Conservation (phyloP, 2,797 vertebrate genomes). For the Fistularia commersonii region DNA sequence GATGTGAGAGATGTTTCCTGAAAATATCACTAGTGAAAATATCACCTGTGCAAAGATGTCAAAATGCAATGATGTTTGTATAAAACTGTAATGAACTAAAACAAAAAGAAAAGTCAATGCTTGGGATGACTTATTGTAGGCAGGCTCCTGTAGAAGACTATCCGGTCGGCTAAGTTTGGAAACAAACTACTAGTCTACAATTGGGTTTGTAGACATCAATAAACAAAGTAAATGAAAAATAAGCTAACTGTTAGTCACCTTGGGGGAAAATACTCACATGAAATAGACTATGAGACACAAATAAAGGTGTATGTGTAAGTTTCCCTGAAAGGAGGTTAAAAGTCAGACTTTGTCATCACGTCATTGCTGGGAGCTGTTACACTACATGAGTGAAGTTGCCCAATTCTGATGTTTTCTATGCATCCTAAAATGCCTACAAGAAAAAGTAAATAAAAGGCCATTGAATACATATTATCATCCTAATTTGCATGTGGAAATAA, state of each 20-base stretch:
- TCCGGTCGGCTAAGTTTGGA: slow-evolving; percentile 2
- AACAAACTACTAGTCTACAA: neutral
- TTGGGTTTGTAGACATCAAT: too few species aligned
- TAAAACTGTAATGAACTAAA: too few species aligned
- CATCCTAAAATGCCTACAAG: too few species aligned
- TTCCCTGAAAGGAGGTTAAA: slow-evolving; percentile 17
- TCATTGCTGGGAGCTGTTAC: too few species aligned
- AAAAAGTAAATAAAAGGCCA: too few species aligned
- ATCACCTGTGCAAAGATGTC: neutral
- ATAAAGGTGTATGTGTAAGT: slow-evolving; percentile 49
- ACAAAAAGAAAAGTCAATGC: neutral
- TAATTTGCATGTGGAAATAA: too few species aligned
- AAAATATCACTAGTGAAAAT: neutral
- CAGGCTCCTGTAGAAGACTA: too few species aligned
- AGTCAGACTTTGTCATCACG: neutral
- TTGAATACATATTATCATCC: too few species aligned
- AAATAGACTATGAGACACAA: slow-evolving; percentile 46
- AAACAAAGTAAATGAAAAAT: slow-evolving; percentile 29
- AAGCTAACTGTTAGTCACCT: slow-evolving; percentile 69
- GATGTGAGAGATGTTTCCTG: neutral
- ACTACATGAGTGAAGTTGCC: too few species aligned
- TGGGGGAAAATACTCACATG: slow-evolving; percentile 53
- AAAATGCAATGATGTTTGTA: too few species aligned
- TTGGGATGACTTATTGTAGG: neutral
- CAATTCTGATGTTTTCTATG: too few species aligned